These are phyloP conservation scores for Heterotis niloticus DNA, from an alignment of 2,113 vertebrate species.

Conservation along the genomic window DNA sequence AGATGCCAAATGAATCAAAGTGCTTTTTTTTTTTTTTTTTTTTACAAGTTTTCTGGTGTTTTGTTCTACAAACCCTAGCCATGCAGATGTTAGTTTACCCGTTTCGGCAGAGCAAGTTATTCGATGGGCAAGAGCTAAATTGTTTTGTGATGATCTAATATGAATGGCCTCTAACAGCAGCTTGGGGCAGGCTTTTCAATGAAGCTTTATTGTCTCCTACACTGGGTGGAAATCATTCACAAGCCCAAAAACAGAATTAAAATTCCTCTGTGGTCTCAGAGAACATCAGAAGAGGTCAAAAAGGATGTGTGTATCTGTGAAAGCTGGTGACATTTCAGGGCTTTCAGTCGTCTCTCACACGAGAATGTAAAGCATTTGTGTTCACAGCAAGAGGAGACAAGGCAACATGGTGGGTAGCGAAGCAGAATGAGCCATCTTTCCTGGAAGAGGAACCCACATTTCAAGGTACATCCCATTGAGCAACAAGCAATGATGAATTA, in stretches of 20 bases:
- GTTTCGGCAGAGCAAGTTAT: conserved; percentile 14
- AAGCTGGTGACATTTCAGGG: not conserved
- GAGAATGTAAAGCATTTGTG: not conserved
- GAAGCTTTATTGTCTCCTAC: not conserved
- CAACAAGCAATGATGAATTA: too few species aligned
- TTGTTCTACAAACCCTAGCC: not conserved
- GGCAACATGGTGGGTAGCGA: too few species aligned
- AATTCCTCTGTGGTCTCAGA: not conserved
- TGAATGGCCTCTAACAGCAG: conserved; percentile 17
- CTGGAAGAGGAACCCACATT: too few species aligned
- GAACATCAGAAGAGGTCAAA: not conserved
- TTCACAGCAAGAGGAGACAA: not conserved
- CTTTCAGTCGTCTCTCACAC: not conserved
- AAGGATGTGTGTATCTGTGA: not conserved
- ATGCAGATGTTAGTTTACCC: not conserved
- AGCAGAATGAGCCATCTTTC: too few species aligned
- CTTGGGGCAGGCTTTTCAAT: conserved; percentile 1
- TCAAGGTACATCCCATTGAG: too few species aligned
- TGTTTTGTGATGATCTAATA: conserved; percentile 19
- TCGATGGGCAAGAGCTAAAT: conserved; percentile 7
- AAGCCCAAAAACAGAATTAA: not conserved
- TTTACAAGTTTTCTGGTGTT: not conserved
- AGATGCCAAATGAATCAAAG: not conserved
- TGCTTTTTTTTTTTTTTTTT: not conserved
- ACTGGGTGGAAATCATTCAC: not conserved